Evolutionary conservation across 2,888 invertebrate species (phyloP).

Genomic region (Malthinus seriepunctatus): DNA sequence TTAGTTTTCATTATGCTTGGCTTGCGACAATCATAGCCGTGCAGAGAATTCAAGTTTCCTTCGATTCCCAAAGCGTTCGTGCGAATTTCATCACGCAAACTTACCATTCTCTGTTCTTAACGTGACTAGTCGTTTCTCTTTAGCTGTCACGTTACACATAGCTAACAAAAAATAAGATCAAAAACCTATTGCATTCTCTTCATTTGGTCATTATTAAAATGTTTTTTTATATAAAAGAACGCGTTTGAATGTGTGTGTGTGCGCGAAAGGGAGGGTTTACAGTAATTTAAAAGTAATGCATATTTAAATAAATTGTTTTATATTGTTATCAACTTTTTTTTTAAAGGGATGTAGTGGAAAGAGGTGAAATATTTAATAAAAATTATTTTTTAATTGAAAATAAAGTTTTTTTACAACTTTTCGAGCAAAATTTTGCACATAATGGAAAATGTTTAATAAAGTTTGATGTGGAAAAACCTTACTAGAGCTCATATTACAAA

Average conservation of each 20-base stretch:
- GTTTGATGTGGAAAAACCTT: too few relatives aligned
- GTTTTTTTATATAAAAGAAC: too few relatives aligned
- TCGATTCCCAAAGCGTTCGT: constrained; percentile 28
- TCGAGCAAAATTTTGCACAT: too few relatives aligned
- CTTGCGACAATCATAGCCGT: constrained; percentile 30
- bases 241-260: too few relatives aligned
- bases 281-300: too few relatives aligned
- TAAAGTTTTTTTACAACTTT: too few relatives aligned
- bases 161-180: constrained; percentile 22
- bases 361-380: constrained; percentile 13
- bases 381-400: too few relatives aligned
- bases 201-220: constrained; percentile 15
- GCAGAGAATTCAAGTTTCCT: constrained; percentile 28
- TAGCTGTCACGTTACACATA: constrained; percentile 20
- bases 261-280: too few relatives aligned
- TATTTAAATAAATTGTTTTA: too few relatives aligned
- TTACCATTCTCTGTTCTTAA: constrained; percentile 27
- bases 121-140: constrained; percentile 20
- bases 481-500: too few relatives aligned
- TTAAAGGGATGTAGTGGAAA: not conserved
- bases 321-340: too few relatives aligned
- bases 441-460: too few relatives aligned
- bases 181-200: constrained; percentile 22
- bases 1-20: constrained; percentile 33
- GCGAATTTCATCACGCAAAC: constrained; percentile 32